Base-by-base conservation (phyloP, 2,888 invertebrate species). In the Ischnura elegans region DNA sequence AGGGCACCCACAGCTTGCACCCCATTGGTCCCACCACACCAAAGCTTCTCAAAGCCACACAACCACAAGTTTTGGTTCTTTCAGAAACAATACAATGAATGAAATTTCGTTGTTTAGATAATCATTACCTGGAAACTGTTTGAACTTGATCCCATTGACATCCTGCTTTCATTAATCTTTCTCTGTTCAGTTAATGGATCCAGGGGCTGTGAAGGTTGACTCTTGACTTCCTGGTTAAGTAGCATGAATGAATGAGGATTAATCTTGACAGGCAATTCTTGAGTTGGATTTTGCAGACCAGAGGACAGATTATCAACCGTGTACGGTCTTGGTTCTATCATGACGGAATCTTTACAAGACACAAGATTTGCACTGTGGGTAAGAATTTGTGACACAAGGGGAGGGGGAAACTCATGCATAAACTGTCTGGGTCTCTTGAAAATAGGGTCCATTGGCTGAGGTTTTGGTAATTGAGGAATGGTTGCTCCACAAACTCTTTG, bases 341-440 rank as follows among this genome's bases (percentile, higher is more conserved):
- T n/a, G 47, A 42, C 25, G 45, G 46, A 25, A 46, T 86, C 87
- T 21, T 87, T 87, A 55, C 87, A 55, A 66, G 43, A 61, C 2
- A 47, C n/a, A 43, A 42, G 10, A 25, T 90, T 55, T 21, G 61
- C 10, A n/a, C 42, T 21, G 45, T 21, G 55, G 8, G 90, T 61
- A 43, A 51, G 43, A 2, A 61, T 90, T n/a, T 42, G 55, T 8
- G 61, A 61, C 29, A 61, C 36, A 25, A 61, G 61, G 6, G 61
- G 45, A 21, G 90, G n/a, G 1, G 90, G n/a, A 55, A 43, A 90
- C 43, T 90, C 90, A 42, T 61, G 55, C n/a, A 61, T 3, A 42
- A 61, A 36, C n/a, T 90, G 55, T 16, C 61, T 90, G 90, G 61
- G 43, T 16, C 90, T 90, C 25, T 25, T 42, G 90, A 90, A 90